Evolutionary conservation across 1,140 invertebrate species (phyloP), one percentile per base, ranked within the genome.

Genomic region (Thaumatotibia leucotreta): DNA sequence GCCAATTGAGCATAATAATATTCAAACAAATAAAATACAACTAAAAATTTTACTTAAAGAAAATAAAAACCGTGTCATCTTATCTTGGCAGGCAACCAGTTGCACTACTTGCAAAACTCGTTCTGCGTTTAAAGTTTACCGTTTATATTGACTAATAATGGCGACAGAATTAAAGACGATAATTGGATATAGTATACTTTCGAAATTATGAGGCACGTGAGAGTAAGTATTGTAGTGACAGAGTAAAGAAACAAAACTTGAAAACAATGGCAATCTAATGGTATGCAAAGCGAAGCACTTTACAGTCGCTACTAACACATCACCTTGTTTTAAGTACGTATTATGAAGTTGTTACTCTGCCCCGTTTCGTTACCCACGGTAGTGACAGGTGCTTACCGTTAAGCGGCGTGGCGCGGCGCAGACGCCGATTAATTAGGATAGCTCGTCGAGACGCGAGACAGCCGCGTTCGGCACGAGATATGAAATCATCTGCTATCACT

Each of bases 311-410:
- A n/a, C n/a, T n/a, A n/a, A n/a, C n/a, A n/a, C n/a, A n/a, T n/a
- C n/a, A n/a, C 20, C 20, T 17, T 2, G 39, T 17, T 45, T 17
- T 8, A 45, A 6, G 14, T n/a, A 9, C 10, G 5, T 33, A 33
- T 3, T 20, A 45, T 6, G 14, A 20, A 45, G 14, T 14, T 45
- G 39, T 45, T 45, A 8, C 39, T 45, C 17, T 45, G 39, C n/a
- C 14, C 4, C 5, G 3, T 45, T 45, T 45, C 17, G 39, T 17
- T 45, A 45, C 0, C 17, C 17, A 24, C 27, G 14, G 24, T 29
- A 58, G 24, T 58, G 52, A 58, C 52, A 58, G 52, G 52, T 58
- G 52, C 27, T 58, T 58, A 58, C 52, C 52, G 52, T 58, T 58
- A 58, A 27, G 52, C 23, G 23, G 23, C 52, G 52, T 58, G 52